phyloP scores from a whole-genome alignment of 2,113 vertebrate species.

The Lophura nycthemera region DNA sequence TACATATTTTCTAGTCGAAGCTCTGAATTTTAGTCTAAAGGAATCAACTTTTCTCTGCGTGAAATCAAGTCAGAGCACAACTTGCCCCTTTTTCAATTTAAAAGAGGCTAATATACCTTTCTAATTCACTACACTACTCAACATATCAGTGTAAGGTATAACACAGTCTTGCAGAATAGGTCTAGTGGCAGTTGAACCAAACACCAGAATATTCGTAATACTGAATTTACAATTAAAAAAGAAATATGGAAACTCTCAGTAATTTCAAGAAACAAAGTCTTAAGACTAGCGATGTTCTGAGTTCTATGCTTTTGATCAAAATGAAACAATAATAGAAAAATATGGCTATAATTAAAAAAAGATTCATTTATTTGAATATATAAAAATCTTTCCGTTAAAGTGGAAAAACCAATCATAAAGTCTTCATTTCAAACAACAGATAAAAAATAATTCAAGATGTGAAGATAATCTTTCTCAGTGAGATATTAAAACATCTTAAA shows the following conservation, averaged over 20 bases:
- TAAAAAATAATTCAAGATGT: no score
- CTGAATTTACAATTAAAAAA: neutral
- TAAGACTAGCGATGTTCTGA: neutral
- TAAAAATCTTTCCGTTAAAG: neutral
- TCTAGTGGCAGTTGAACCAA: neutral
- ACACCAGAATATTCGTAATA: neutral
- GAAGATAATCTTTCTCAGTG: neutral
- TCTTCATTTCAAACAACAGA: neutral
- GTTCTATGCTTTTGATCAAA: neutral
- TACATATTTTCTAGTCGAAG: neutral
- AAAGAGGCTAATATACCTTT: neutral
- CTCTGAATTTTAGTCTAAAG: neutral
- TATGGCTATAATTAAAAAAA: neutral
- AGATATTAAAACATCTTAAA: neutral
- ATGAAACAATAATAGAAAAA: neutral
- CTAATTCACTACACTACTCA: neutral
- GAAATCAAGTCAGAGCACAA: neutral
- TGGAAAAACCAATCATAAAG: neutral
- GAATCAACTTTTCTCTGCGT: neutral
- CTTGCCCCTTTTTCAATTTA: neutral
- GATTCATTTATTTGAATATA: neutral
- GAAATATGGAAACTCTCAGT: fast-evolving
- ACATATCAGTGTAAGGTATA: neutral
- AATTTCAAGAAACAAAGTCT: neutral
- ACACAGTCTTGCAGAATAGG: neutral